Percentiles rank a stretch among this genome's conserved stretches.
Conservation (phyloP, 2,113 vertebrate genomes). For the Python bivittatus region DNA sequence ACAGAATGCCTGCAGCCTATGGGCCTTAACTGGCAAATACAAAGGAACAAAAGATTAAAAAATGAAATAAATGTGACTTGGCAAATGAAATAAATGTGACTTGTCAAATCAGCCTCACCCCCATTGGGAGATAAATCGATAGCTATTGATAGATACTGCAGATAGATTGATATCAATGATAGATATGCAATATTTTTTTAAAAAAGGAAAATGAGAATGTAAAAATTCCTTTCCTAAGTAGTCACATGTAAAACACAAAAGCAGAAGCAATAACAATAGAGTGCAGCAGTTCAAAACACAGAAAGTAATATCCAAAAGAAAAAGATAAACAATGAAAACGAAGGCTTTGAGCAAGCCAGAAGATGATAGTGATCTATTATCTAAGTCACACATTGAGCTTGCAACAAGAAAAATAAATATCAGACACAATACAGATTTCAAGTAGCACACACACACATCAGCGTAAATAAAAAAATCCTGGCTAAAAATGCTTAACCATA, state of each 20-base stretch:
- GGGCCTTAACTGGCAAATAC: neutral
- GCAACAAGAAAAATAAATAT: neutral
- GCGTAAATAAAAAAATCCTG: neutral
- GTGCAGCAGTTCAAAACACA: neutral
- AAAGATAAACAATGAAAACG: neutral
- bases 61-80: neutral
- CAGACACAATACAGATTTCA: neutral
- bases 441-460: neutral
- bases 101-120: neutral
- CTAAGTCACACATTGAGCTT: neutral
- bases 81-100: neutral
- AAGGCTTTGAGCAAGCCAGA: neutral
- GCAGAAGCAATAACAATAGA: neutral
- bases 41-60: neutral
- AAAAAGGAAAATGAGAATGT: neutral
- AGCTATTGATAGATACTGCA: neutral
- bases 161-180: neutral
- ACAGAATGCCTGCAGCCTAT: no score
- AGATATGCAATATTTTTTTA: neutral
- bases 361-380: neutral
- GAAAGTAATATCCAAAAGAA: neutral
- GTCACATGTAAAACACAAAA: neutral
- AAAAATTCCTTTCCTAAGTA: neutral
- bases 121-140: neutral
- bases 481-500: neutral